Percentiles rank a stretch among this genome's conserved stretches.
Evolutionary conservation across 1,140 invertebrate genomes (phyloP).

Genomic region (Aethina tumida): DNA sequence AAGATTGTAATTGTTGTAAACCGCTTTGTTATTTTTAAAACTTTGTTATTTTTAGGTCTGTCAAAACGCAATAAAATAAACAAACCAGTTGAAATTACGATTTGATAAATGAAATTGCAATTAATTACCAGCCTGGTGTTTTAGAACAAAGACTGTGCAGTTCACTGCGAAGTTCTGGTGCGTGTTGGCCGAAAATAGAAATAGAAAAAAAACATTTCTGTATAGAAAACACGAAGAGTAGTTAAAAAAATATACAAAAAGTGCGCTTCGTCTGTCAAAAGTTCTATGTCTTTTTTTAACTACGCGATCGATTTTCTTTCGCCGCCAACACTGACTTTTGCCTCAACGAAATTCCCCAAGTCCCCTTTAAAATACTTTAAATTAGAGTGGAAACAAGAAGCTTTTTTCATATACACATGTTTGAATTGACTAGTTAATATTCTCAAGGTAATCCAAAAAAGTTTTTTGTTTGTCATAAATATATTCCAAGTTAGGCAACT

Average conservation of each 20-base stretch:
- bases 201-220: conserved; percentile 20
- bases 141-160: conserved; percentile 5
- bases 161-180: conserved; percentile 2
- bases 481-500: too few relatives aligned
- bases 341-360: too few relatives aligned
- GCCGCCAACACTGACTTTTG: too few relatives aligned
- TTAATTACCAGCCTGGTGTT: conserved; percentile 6
- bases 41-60: conserved; percentile 24
- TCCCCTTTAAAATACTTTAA: too few relatives aligned
- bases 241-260: conserved; percentile 31
- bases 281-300: conserved; percentile 19
- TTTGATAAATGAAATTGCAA: background rate
- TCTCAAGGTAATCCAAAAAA: too few relatives aligned
- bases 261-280: conserved; percentile 29
- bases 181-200: conserved; percentile 23
- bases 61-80: conserved; percentile 28
- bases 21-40: too few relatives aligned
- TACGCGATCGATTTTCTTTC: conserved; percentile 23
- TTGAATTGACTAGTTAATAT: too few relatives aligned
- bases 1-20: too few relatives aligned
- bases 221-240: conserved; percentile 21
- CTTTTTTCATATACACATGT: too few relatives aligned
- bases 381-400: too few relatives aligned
- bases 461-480: too few relatives aligned
- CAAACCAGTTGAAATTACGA: conserved; percentile 20